Evolutionary conservation across 2,113 vertebrate genomes (phyloP).

Genomic region (Trematomus loennbergii): DNA sequence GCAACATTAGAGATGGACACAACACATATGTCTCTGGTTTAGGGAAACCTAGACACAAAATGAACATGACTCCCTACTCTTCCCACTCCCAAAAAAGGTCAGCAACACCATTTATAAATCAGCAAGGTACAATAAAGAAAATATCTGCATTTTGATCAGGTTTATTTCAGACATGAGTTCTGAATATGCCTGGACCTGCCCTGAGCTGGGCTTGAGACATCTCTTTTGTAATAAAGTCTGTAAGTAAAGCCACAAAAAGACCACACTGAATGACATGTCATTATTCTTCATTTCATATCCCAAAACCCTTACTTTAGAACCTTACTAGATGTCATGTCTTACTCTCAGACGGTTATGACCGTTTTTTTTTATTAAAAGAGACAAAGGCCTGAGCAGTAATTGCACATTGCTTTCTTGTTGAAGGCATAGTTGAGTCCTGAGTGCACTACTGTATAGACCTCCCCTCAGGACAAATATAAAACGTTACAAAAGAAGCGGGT

Average conservation of each 20-base stretch:
- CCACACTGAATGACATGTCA: background rate
- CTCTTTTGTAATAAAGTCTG: background rate
- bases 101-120: no score
- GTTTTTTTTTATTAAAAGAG: background rate
- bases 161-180: background rate
- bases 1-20: background rate
- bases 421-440: background rate
- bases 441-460: background rate
- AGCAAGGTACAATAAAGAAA: background rate
- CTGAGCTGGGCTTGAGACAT: background rate
- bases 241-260: background rate
- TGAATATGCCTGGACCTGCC: background rate
- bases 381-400: background rate
- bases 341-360: background rate
- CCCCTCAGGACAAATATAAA: conserved; percentile 27
- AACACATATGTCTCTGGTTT: no score
- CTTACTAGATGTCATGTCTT: background rate
- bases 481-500: background rate
- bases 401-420: background rate
- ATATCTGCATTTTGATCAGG: background rate
- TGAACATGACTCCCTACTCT: no score
- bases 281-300: background rate
- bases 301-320: background rate
- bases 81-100: no score
- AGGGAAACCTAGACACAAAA: no score